A percentile compares a stretch with the other conserved stretches of the same genome.
phyloP scores from a whole-genome alignment of 64 coral and sea anemone genomes.

The Montipora capricornis region DNA sequence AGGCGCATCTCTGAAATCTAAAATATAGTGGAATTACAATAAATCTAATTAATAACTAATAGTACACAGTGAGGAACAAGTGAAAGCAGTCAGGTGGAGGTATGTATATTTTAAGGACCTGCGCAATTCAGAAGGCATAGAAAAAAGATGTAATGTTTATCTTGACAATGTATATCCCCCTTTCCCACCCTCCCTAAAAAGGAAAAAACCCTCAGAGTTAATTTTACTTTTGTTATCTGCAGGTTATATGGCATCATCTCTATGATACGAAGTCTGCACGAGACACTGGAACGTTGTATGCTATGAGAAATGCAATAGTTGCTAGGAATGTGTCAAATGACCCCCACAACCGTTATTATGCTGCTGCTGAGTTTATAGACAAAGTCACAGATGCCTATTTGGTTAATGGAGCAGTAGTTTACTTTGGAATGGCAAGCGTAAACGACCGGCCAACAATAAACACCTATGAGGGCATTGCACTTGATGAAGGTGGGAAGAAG shows the following conservation, averaged over 20 bases:
- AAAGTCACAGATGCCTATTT: constrained; percentile 75
- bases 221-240: constrained; percentile 10
- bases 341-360: constrained; percentile 70
- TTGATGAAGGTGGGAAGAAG: constrained; percentile 20
- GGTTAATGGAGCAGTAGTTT: constrained; percentile 44
- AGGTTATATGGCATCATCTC: constrained; percentile 74
- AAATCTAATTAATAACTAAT: no score
- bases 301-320: constrained; percentile 53
- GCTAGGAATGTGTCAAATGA: constrained; percentile 70
- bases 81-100: no score
- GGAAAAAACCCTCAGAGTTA: not conserved
- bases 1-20: no score
- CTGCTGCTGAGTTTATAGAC: constrained; percentile 52
- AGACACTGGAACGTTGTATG: constrained; percentile 69
- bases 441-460: constrained; percentile 45
- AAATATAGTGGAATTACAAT: no score
- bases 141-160: no score
- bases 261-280: constrained; percentile 47
- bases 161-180: no score
- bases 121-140: no score
- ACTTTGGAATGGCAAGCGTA: constrained; percentile 57
- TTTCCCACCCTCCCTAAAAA: no score
- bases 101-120: no score
- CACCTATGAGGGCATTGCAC: not conserved
- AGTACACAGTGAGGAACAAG: no score